Conservation (phyloP, 2,113 vertebrate genomes). For the Mirza zaza region DNA sequence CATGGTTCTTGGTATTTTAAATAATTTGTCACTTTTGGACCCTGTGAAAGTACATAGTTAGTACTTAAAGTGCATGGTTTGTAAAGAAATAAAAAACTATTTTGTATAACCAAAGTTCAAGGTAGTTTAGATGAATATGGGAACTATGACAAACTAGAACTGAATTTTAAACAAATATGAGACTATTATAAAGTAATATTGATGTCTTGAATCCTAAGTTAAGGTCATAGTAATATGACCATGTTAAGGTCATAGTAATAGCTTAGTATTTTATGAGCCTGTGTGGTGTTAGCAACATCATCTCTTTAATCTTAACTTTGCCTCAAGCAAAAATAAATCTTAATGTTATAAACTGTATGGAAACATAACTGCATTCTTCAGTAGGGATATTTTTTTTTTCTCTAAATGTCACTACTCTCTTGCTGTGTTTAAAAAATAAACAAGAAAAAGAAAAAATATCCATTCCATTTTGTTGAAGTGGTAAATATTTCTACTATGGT, state of each 20-base stretch:
- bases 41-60: conserved; percentile 50
- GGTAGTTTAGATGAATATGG: conserved; percentile 74
- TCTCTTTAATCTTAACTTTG: conserved; percentile 86
- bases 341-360: conserved; percentile 83
- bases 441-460: conserved; percentile 24
- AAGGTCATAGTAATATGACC: conserved; percentile 85
- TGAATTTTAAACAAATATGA: conserved; percentile 85
- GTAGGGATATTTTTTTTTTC: conserved; percentile 80
- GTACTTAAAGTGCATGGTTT: conserved; percentile 22
- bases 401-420: conserved; percentile 83
- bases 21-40: conserved; percentile 55
- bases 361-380: conserved; percentile 83
- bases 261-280: conserved; percentile 85
- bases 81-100: conserved; percentile 77
- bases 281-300: conserved; percentile 78
- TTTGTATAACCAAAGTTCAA: conserved; percentile 77
- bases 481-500: conserved; percentile 50
- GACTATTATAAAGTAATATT: conserved; percentile 80
- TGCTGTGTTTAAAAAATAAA: conserved; percentile 70
- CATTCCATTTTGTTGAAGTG: conserved; percentile 58
- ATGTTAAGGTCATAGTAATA: conserved; percentile 87
- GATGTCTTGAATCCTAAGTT: conserved; percentile 85
- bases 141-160: conserved; percentile 79
- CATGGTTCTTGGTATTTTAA: conserved; percentile 67
- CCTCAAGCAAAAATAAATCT: conserved; percentile 87